Conservation (phyloP, 2,797 vertebrate species). For the Pogoniulus pusillus region DNA sequence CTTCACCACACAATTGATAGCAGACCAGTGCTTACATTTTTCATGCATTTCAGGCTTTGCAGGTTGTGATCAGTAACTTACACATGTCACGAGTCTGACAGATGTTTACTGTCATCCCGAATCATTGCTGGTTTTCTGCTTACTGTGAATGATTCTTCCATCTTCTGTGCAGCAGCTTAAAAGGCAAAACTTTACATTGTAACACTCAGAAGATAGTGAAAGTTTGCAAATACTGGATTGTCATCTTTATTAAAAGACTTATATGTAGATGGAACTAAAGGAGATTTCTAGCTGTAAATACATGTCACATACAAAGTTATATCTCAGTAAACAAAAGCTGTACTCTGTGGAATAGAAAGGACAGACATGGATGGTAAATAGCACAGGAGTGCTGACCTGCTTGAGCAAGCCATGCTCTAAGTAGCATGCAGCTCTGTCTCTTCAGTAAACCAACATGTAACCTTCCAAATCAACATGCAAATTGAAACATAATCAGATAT, state of each 20-base stretch:
- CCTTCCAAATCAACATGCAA: neutral
- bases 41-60: neutral
- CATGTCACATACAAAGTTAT: neutral
- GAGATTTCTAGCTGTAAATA: neutral
- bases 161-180: neutral
- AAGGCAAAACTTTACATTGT: neutral
- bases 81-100: accelerated
- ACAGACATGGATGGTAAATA: neutral
- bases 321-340: neutral
- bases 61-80: neutral
- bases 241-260: neutral
- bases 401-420: neutral
- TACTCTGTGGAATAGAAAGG: neutral
- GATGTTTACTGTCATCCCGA: neutral
- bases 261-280: neutral
- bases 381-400: neutral
- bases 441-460: neutral
- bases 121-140: neutral
- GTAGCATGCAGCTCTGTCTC: neutral
- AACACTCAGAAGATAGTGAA: neutral
- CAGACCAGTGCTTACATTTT: neutral
- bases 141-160: neutral
- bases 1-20: neutral
- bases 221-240: neutral
- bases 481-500: neutral